phyloP scores from a whole-genome alignment of 2,797 vertebrate genomes.

The Carapus acus region DNA sequence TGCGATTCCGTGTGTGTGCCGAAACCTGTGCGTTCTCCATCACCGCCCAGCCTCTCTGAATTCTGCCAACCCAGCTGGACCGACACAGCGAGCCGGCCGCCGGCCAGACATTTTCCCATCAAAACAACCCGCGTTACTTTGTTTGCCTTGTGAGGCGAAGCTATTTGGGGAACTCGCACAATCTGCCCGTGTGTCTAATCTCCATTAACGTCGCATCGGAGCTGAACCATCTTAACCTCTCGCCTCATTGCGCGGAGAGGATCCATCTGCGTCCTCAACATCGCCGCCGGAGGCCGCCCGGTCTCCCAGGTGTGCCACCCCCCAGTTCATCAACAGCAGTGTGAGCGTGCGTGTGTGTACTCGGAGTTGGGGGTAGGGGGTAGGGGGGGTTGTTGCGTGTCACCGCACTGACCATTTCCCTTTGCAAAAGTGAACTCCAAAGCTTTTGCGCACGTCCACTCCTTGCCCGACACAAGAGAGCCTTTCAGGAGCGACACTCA shows the following conservation, averaged over 20 bases:
- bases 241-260: slow-evolving; percentile 2
- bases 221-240: slow-evolving; percentile 1
- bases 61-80: too few species aligned
- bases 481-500: too few species aligned
- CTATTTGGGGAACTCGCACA: slow-evolving; percentile 8
- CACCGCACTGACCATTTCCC: too few species aligned
- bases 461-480: slow-evolving; percentile 23
- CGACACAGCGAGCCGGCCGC: too few species aligned
- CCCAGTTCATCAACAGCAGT: slow-evolving; percentile 54
- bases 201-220: slow-evolving; percentile 6
- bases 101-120: too few species aligned
- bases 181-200: too few species aligned
- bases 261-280: neutral
- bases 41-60: too few species aligned
- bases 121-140: too few species aligned
- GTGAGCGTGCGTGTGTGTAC: slow-evolving; percentile 68
- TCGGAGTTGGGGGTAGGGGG: too few species aligned
- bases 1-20: too few species aligned
- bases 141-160: too few species aligned
- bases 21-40: too few species aligned
- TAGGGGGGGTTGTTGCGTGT: slow-evolving; percentile 14
- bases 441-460: slow-evolving; percentile 42
- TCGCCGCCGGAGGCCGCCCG: slow-evolving; percentile 13
- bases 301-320: slow-evolving; percentile 38
- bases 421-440: slow-evolving; percentile 48